Evolutionary conservation across 2,113 vertebrate species (phyloP).

Genomic region (Oreochromis spilurus): DNA sequence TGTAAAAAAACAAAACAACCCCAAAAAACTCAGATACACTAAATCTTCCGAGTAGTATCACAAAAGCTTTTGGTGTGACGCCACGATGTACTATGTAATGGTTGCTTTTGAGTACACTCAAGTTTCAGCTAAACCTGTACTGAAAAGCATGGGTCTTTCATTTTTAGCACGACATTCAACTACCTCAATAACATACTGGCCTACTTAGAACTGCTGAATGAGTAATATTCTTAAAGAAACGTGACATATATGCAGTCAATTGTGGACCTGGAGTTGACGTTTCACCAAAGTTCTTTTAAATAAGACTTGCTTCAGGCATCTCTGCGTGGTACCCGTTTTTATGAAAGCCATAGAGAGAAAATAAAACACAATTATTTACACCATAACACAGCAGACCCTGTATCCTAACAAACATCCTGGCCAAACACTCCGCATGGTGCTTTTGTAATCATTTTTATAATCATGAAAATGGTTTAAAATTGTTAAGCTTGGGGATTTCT

Average conservation of each 20-base stretch:
- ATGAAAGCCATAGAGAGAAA: neutral
- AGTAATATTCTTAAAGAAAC: neutral
- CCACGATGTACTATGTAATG: conserved; percentile 1
- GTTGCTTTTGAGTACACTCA: conserved; percentile 1
- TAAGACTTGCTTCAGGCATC: neutral
- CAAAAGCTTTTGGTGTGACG: conserved; percentile 51
- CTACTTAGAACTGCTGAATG: neutral
- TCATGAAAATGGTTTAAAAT: neutral
- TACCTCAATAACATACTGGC: neutral
- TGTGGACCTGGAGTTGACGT: neutral
- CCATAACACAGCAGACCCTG: conserved; percentile 14
- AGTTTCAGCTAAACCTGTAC: conserved; percentile 3
- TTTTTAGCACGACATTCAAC: conserved; percentile 33
- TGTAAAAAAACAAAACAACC: rapidly evolving
- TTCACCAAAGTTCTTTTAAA: neutral
- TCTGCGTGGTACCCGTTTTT: conserved; percentile 36
- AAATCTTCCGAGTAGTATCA: conserved; percentile 13
- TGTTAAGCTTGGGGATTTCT: neutral
- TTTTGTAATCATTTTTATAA: neutral
- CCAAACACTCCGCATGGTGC: neutral
- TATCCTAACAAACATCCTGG: neutral
- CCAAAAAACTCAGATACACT: conserved; percentile 13
- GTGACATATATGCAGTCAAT: neutral
- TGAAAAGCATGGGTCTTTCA: neutral
- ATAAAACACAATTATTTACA: conserved; percentile 49